A percentile compares a stretch with the other conserved stretches of the same genome.
Evolutionary conservation across 2,113 vertebrate genomes (phyloP).

Genomic region (Micromys minutus): DNA sequence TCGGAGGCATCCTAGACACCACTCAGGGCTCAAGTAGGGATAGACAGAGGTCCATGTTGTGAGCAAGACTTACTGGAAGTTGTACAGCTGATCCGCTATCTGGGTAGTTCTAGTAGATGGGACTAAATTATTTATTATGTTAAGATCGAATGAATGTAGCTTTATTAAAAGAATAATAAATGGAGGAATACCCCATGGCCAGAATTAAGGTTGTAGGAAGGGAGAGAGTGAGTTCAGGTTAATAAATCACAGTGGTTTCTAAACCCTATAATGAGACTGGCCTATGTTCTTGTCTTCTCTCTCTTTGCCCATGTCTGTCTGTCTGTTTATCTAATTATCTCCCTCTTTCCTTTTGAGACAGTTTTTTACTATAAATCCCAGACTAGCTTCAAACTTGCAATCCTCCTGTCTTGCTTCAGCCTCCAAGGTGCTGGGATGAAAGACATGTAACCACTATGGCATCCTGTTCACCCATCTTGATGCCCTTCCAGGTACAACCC

Average conservation of each 20-base stretch:
- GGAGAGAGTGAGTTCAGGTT: neutral
- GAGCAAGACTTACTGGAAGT: neutral
- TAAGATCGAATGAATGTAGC: neutral
- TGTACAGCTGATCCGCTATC: neutral
- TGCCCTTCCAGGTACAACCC: conserved; percentile 91
- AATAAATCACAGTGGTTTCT: neutral
- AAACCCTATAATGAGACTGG: neutral
- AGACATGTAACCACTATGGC: neutral
- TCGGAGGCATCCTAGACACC: neutral
- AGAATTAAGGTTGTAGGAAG: neutral
- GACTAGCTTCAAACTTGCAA: neutral
- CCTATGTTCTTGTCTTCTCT: neutral
- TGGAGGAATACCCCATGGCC: neutral
- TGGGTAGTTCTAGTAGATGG: neutral
- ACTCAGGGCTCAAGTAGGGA: neutral
- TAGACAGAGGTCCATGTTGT: neutral
- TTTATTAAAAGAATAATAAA: neutral
- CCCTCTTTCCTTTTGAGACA: neutral
- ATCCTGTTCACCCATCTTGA: neutral
- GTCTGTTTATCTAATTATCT: neutral
- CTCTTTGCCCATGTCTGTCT: neutral
- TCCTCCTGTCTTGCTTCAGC: neutral
- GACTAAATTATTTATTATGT: neutral
- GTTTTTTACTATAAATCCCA: neutral
- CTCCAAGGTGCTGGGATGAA: neutral